Evolutionary conservation across 2,797 vertebrate genomes (phyloP), one percentile per base, ranked within the genome.

Genomic region (Australoheros facetus): DNA sequence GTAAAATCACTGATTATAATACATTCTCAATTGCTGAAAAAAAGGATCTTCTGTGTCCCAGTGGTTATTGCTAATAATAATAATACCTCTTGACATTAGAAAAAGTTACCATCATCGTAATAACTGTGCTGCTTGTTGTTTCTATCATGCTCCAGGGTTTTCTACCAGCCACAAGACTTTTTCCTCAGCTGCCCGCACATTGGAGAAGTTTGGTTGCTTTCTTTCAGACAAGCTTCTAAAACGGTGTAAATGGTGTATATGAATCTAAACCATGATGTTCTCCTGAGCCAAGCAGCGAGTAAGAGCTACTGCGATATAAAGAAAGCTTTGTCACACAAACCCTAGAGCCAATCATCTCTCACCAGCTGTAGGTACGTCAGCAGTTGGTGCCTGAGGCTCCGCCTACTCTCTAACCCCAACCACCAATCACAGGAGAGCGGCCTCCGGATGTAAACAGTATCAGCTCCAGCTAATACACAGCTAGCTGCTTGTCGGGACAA

Each of bases 381-480:
- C 26, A 66, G 23, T 45, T 28, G 39, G 17, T 11, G 21, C 60
- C 16, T 28, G 39, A 17, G 45, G 39, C 17, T 11, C 42, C 42
- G 0, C 62, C 16, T 16, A 66, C 42, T 19, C 0, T 19, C 0
- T 19, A 51, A 69, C 0, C 10, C 42, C 10, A 23, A 51, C 42
- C 13, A 69, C 42, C 45, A 69, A 69, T 69, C 45, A 69, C 19
- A 69, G 45, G 26, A 30, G 42, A n/a, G 64, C 45, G 0, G 26
- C 45, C 64, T 30, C 64, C 45, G 64, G 71, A 84, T 0, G 82
- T 91, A 91, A 88, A 92, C 39, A 92, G 21, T 16, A 28, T n/a
- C 5, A 32, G 85, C 16, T 82, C 45, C 2, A 19, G 74, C 16
- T 76, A 71, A 6, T 1, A 26, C 26, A 10, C 57, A 11, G 48